Evolutionary conservation across 2,113 vertebrate species (phyloP).

Genomic region (Centropristis striata): DNA sequence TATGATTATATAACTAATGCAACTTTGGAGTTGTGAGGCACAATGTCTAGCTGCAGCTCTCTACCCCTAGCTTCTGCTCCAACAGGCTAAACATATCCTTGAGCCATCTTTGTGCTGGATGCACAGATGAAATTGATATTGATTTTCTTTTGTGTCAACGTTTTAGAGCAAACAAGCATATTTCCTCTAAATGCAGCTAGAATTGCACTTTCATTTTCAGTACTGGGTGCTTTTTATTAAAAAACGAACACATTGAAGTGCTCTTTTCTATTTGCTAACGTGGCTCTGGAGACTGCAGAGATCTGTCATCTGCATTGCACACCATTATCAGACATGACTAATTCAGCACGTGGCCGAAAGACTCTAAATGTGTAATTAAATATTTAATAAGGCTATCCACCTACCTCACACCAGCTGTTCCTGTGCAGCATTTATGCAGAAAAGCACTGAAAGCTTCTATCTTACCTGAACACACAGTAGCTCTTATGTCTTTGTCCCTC

Average conservation of each 20-base stretch:
- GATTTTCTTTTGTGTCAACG: conserved; percentile 44
- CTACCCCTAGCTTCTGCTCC: conserved; percentile 6
- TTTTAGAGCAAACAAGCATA: conserved; percentile 43
- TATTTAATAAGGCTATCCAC: conserved; percentile 63
- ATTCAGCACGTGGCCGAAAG: conserved; percentile 78
- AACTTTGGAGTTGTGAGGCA: neutral
- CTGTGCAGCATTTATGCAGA: conserved; percentile 38
- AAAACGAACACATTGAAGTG: neutral
- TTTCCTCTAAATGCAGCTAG: conserved; percentile 24
- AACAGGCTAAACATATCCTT: conserved; percentile 34
- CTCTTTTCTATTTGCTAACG: conserved; percentile 18
- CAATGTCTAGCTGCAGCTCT: neutral
- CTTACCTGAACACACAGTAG: conserved; percentile 31
- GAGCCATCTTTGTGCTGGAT: conserved; percentile 33
- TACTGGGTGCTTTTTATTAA: neutral
- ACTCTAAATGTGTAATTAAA: conserved; percentile 76
- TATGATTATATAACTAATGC: conserved; percentile 7
- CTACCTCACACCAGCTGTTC: conserved; percentile 34
- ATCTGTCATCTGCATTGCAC: conserved; percentile 65
- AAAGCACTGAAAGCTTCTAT: conserved; percentile 5
- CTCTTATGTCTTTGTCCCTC: conserved; percentile 12
- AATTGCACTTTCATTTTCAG: neutral
- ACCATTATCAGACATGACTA: conserved; percentile 79
- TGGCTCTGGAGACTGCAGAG: conserved; percentile 48
- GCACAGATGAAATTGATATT: conserved; percentile 50